phyloP scores from a whole-genome alignment of 1,140 invertebrate genomes.

The Mylabris phalerata region DNA sequence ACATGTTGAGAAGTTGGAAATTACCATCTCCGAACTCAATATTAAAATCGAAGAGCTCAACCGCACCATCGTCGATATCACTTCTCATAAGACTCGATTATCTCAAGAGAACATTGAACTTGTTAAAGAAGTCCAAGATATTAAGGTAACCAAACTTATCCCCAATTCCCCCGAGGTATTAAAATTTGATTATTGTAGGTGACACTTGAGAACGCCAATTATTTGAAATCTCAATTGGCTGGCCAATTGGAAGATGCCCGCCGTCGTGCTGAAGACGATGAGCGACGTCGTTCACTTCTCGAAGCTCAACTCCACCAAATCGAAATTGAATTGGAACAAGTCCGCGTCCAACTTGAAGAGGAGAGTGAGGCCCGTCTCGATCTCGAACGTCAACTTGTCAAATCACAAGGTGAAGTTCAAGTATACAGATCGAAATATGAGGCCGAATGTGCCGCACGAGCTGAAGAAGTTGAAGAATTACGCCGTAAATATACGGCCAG shows the following conservation, averaged over 20 bases:
- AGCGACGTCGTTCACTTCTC: constrained; percentile 80
- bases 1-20: constrained; percentile 83
- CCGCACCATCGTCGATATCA: constrained; percentile 90
- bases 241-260: constrained; percentile 89
- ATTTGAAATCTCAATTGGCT: constrained; percentile 80
- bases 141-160: constrained; percentile 57
- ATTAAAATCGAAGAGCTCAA: constrained; percentile 94
- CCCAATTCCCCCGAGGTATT: not conserved
- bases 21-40: constrained; percentile 80
- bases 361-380: constrained; percentile 92
- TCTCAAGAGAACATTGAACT: constrained; percentile 91
- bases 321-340: constrained; percentile 87
- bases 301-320: constrained; percentile 84
- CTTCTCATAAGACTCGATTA: constrained; percentile 79
- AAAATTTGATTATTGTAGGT: constrained; percentile 47
- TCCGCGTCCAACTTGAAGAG: constrained; percentile 89
- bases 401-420: constrained; percentile 79
- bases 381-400: constrained; percentile 88
- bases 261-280: constrained; percentile 90
- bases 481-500: constrained; percentile 84
- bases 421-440: constrained; percentile 91
- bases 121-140: constrained; percentile 87
- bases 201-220: constrained; percentile 84
- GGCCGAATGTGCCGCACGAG: constrained; percentile 79
- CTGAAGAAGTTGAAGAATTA: constrained; percentile 89